Evolutionary conservation across 2,113 vertebrate genomes (phyloP), one percentile per base, ranked within the genome.

Genomic region (Tyrannus savana): DNA sequence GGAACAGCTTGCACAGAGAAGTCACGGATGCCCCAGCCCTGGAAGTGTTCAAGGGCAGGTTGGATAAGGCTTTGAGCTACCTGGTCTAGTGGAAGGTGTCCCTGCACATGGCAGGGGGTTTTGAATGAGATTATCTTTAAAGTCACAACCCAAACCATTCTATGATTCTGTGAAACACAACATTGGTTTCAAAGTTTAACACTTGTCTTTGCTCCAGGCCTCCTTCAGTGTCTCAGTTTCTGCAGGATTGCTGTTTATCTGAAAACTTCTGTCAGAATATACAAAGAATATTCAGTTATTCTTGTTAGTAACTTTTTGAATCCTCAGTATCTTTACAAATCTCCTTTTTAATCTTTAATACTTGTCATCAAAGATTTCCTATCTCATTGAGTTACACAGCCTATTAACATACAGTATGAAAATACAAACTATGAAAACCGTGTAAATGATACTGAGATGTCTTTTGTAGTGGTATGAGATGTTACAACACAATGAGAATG

Each of bases 371-470:
- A n/a, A 49, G 41, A 13, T 69, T 66, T 66, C 33, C 47, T 9
- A 0, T 53, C n/a, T 37, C 25, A 62, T 14, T 58, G 28, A 55
- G 2, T 35, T 78, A 6, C 22, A 42, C 2, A 1, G 14, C 5
- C 2, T 41, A 3, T 53, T 89, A 56, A 33, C 31, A 67, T 9
- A 28, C 7, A 28, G 7, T 10, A 7, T 62, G 9, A 64, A 53
- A 87, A 64, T 87, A 25, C 7, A 44, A 75, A 12, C 33, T 12
- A 14, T 35, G 24, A 59, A 82, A 75, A 56, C 9, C 2, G 1
- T 15, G 17, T 35, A 49, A 46, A 73, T 84, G 24, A 19, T 21
- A 8, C 9, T 31, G 25, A 58, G 15, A 23, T 93, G 8, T 33
- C 22, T 63, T 60, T 10, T 68, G 6, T 50, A 63, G 9, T 47